Conservation (phyloP, 2,113 vertebrate species). For the Chaetorhynchus papuensis region DNA sequence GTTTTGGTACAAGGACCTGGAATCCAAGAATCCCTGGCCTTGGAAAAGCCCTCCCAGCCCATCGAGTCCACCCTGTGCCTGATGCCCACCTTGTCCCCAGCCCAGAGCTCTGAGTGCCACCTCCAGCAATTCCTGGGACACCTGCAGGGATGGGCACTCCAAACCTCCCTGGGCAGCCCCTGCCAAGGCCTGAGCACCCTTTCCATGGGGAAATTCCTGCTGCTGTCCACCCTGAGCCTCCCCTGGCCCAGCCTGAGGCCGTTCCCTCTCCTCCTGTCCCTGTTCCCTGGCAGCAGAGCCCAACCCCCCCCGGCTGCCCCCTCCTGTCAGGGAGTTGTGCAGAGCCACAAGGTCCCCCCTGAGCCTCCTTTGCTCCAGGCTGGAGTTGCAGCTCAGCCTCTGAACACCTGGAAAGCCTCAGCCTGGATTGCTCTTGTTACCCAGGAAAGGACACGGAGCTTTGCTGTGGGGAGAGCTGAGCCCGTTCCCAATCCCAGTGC, state of each 20-base stretch:
- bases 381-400: neutral
- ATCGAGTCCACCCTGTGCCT: neutral
- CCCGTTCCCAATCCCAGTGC: fast-evolving
- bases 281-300: neutral
- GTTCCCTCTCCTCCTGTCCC: neutral
- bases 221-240: neutral
- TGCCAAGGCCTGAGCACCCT: neutral
- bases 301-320: neutral
- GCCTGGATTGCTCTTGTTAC: neutral
- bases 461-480: neutral
- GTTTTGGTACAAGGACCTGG: neutral
- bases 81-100: neutral
- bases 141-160: neutral
- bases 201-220: neutral
- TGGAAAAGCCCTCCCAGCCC: neutral
- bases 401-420: neutral
- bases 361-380: neutral
- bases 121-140: neutral
- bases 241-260: neutral
- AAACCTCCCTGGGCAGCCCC: neutral
- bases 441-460: neutral
- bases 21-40: fast-evolving
- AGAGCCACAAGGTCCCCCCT: neutral
- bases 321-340: neutral
- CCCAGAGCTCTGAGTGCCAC: neutral